These are phyloP conservation scores for Mesoligia furuncula DNA, from an alignment of 2,888 invertebrate genomes.

Conservation along the genomic window DNA sequence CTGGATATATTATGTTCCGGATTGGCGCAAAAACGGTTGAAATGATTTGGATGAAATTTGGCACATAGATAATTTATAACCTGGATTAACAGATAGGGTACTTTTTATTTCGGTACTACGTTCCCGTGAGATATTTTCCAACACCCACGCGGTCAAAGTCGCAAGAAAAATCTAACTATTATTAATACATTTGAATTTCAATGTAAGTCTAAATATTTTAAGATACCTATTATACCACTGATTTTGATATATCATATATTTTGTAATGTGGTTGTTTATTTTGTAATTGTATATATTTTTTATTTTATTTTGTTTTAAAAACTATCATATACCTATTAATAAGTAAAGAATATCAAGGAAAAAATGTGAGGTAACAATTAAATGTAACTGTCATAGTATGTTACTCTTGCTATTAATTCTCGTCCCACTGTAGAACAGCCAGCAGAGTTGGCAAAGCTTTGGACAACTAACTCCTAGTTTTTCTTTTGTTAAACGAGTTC, in stretches of 20 bases:
- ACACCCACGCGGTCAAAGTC: too few relatives aligned
- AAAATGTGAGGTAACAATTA: neutral
- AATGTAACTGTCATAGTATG: neutral
- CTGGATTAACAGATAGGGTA: too few relatives aligned
- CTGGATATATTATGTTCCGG: too few relatives aligned
- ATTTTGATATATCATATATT: neutral
- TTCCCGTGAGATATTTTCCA: too few relatives aligned
- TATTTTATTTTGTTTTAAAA: neutral
- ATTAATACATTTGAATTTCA: neutral
- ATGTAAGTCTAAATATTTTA: neutral
- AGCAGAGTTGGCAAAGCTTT: constrained; percentile 71
- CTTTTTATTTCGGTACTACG: too few relatives aligned
- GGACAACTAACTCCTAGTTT: constrained; percentile 72
- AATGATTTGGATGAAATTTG: too few relatives aligned
- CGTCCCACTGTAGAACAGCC: constrained; percentile 66
- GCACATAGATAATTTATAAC: too few relatives aligned
- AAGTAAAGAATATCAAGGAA: neutral
- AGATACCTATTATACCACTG: neutral
- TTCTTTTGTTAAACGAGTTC: constrained; percentile 72
- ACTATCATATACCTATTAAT: neutral
- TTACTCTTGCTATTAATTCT: constrained; percentile 12
- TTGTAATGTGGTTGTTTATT: neutral
- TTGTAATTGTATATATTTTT: neutral
- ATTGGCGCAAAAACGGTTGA: too few relatives aligned
- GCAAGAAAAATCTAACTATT: too few relatives aligned